A percentile compares a stretch with the other conserved stretches of the same genome.
These are phyloP conservation scores for Motacilla alba DNA, from an alignment of 2,113 vertebrate species.

Conservation along the genomic window DNA sequence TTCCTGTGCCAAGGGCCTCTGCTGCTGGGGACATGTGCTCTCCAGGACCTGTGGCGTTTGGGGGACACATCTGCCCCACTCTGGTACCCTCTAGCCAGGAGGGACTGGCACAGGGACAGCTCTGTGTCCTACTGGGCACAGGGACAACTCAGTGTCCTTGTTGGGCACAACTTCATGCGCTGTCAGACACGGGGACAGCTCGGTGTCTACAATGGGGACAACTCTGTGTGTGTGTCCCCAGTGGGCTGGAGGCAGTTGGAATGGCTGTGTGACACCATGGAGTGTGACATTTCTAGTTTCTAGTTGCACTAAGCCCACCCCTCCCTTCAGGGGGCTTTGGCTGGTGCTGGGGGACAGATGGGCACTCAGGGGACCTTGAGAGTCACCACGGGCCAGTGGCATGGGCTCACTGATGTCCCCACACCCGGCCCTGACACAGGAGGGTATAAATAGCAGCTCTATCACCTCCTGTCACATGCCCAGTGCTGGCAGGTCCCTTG, in stretches of 20 bases:
- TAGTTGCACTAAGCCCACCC: accelerated
- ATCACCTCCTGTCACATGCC: constrained; percentile 44
- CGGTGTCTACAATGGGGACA: background rate
- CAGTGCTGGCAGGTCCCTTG: background rate
- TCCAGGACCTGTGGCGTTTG: background rate
- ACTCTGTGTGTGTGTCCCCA: background rate
- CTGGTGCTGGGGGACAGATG: background rate
- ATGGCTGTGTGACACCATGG: background rate
- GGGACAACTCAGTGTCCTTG: background rate
- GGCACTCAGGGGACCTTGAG: background rate
- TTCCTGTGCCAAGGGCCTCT: background rate
- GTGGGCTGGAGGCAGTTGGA: background rate
- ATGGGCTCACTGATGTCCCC: background rate
- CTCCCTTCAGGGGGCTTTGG: background rate
- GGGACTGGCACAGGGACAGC: background rate
- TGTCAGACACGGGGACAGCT: background rate
- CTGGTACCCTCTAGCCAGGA: background rate
- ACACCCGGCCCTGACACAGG: background rate
- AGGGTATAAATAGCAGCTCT: constrained; percentile 35
- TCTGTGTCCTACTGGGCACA: background rate
- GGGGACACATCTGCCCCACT: background rate
- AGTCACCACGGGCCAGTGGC: background rate
- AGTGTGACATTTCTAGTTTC: background rate
- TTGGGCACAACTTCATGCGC: background rate
- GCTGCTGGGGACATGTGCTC: background rate